Conservation (phyloP, 1,140 invertebrate genomes). For the Drosophila asahinai region DNA sequence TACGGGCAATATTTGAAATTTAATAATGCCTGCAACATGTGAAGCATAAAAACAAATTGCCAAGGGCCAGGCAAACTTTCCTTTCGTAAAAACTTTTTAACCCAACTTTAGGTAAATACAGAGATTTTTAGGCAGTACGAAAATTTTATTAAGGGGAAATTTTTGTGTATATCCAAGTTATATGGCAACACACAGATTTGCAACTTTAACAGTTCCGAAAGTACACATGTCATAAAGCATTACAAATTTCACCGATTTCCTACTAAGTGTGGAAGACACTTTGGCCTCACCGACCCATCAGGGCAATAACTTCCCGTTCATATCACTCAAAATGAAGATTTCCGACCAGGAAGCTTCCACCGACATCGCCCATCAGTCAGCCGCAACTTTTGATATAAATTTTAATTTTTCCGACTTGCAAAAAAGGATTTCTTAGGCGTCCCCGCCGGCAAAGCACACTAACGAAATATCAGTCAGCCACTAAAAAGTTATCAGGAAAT, state of each 20-base stretch:
- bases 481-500: constrained; percentile 78
- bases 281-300: constrained; percentile 16
- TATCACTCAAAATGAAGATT: constrained; percentile 53
- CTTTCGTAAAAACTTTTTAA: neutral
- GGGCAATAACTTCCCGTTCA: constrained; percentile 48
- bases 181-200: constrained; percentile 12
- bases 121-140: neutral
- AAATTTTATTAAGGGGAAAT: neutral
- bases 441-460: constrained; percentile 4
- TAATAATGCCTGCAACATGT: constrained; percentile 2
- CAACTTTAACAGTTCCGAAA: constrained; percentile 9
- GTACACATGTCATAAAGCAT: constrained; percentile 25
- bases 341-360: constrained; percentile 28
- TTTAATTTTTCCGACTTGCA: constrained; percentile 62
- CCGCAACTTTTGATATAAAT: constrained; percentile 65
- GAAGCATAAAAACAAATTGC: constrained; percentile 23
- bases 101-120: constrained; percentile 8
- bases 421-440: constrained; percentile 43
- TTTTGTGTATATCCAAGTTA: constrained; percentile 1
- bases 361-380: constrained; percentile 43
- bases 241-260: constrained; percentile 31
- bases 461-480: constrained; percentile 70
- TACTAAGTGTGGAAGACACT: constrained; percentile 8
- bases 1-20: neutral
- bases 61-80: constrained; percentile 5